Conservation (phyloP, 2,797 vertebrate genomes). For the Sebastes cheni region DNA sequence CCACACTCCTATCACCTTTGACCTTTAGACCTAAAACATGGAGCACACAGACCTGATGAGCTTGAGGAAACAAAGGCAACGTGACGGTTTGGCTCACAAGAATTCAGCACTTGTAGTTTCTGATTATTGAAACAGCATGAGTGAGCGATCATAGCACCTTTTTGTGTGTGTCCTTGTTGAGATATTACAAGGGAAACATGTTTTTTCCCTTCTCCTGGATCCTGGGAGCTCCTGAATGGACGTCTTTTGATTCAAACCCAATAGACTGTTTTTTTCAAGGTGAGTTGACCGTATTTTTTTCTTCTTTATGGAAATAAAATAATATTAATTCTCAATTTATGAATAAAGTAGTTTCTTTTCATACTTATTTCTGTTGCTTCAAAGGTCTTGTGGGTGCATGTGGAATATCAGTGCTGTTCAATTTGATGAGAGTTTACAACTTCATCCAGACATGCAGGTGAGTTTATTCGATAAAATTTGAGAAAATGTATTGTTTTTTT, state of each 20-base stretch:
- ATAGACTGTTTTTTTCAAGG: slow-evolving; percentile 72
- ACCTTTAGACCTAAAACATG: slow-evolving; percentile 67
- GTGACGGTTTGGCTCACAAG: background rate
- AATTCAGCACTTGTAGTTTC: background rate
- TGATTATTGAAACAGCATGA: slow-evolving; percentile 4
- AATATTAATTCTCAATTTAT: background rate
- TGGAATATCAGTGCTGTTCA: slow-evolving; percentile 85
- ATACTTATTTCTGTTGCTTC: background rate
- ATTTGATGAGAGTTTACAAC: slow-evolving; percentile 84
- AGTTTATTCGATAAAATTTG: slow-evolving; percentile 49
- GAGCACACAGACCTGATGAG: background rate
- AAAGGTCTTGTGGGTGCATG: slow-evolving; percentile 87
- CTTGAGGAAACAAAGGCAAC: background rate
- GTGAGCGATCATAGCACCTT: background rate
- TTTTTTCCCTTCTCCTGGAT: slow-evolving; percentile 63
- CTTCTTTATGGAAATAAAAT: background rate
- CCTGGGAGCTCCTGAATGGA: slow-evolving; percentile 30
- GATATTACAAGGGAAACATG: slow-evolving; percentile 32
- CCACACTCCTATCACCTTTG: slow-evolving; percentile 28
- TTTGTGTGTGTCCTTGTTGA: background rate
- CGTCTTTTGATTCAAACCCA: slow-evolving; percentile 48
- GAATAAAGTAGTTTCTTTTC: background rate
- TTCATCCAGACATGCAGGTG: slow-evolving; percentile 85
- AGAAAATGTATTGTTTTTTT: background rate
- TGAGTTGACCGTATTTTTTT: slow-evolving; percentile 36